Evolutionary conservation across 2,113 vertebrate species (phyloP).

Genomic region (Picathartes gymnocephalus): DNA sequence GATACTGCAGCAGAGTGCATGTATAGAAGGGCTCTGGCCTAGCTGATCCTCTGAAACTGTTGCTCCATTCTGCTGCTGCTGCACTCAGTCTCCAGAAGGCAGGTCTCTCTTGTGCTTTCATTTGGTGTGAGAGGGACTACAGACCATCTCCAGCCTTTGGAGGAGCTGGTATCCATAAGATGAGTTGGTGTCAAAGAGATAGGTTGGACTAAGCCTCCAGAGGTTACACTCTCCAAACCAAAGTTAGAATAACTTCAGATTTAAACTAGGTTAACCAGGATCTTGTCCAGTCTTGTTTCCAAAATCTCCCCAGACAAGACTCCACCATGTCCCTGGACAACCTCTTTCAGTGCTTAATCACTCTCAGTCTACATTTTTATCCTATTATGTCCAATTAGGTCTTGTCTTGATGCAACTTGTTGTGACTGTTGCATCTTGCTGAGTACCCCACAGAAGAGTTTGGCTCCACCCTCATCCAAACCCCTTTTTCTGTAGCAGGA

Average conservation of each 20-base stretch:
- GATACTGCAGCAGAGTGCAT: neutral
- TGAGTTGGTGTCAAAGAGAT: neutral
- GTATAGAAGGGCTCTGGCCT: neutral
- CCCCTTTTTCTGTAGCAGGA: neutral
- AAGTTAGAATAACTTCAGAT: neutral
- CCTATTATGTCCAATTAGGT: neutral
- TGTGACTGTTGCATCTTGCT: neutral
- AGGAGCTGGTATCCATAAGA: neutral
- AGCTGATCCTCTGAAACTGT: neutral
- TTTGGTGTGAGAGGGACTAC: neutral
- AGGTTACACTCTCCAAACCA: neutral
- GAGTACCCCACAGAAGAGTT: neutral
- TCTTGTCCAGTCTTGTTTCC: neutral
- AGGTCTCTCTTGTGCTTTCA: neutral
- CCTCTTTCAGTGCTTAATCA: neutral
- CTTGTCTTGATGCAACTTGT: neutral
- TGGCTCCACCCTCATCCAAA: neutral
- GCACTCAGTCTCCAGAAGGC: neutral
- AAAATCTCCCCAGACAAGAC: neutral
- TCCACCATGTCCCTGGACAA: neutral
- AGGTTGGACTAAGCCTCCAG: neutral
- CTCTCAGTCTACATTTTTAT: neutral
- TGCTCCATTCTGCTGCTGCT: neutral
- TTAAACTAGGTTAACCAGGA: neutral
- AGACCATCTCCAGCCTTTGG: neutral